phyloP scores from a whole-genome alignment of 1,140 invertebrate genomes.

The Dolichoris vasculosae region DNA sequence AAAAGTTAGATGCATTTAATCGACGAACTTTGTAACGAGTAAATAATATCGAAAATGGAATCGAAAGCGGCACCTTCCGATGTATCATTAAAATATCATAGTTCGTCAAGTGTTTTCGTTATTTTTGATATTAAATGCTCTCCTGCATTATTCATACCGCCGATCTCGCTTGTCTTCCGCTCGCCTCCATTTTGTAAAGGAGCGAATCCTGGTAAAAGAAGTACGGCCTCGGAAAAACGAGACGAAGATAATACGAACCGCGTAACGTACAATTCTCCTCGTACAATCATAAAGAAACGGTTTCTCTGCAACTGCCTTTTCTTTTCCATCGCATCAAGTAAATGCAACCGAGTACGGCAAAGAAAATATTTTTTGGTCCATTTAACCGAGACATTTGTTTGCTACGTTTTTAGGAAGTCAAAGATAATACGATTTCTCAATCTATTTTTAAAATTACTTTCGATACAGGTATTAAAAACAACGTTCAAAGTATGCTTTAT shows the following conservation, averaged over 20 bases:
- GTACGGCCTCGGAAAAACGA: not conserved
- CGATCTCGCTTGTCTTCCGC: conserved; percentile 27
- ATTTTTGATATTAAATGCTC: conserved; percentile 34
- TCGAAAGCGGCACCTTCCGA: not conserved
- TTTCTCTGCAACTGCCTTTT: not conserved
- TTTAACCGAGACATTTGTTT: too few relatives aligned
- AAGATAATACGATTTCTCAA: too few relatives aligned
- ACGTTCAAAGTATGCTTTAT: too few relatives aligned
- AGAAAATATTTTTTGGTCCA: not conserved
- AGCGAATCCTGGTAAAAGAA: not conserved
- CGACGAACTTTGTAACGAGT: conserved; percentile 20
- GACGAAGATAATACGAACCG: not conserved
- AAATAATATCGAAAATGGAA: conserved; percentile 22
- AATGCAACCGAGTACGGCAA: not conserved
- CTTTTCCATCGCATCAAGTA: not conserved
- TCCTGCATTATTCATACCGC: conserved; percentile 36
- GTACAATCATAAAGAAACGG: not conserved
- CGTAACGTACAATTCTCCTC: not conserved
- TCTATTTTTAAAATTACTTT: too few relatives aligned
- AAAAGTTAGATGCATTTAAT: not conserved
- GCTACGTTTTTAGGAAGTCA: too few relatives aligned
- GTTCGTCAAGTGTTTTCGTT: conserved; percentile 12
- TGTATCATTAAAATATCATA: conserved; percentile 27
- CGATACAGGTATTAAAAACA: too few relatives aligned
- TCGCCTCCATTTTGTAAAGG: not conserved